Base-by-base conservation (phyloP, 1,140 invertebrate genomes). In the Pinna nobilis region DNA sequence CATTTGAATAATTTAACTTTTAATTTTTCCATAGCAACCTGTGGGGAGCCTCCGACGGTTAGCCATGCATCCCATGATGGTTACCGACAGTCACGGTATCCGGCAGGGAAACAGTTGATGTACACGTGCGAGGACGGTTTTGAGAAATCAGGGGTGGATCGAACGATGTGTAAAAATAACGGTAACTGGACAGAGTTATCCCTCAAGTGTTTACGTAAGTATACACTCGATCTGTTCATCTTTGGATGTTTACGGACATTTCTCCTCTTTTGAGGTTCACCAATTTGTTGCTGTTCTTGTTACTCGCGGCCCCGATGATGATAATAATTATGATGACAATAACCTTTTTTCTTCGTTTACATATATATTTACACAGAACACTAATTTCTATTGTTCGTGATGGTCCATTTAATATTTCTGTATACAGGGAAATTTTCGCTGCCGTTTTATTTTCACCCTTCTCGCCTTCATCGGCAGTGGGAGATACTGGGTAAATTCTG, bases 91-190 rank as follows among this genome's bases (percentile, higher is more conserved):
- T 65, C 86, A 66, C 86, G 84, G 2, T 92, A 91, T 79, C 88
- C 90, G n/a, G 81, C 91, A 11, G 90, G 92, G 51, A 86, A 88
- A 11, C 94, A 94, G 0, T 92, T 98, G 0, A 94, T 95, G 84
- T 99, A 99, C 90, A 94, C 94, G 80, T 99, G 97, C 85, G 51
- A 20, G 7, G n/a, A n/a, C 6, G 74, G 65, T 9, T 75, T 66
- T 18, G 33, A n/a, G 9, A 23, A 32, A 55, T 44, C 63, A 47
- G 55, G 39, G 1, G 71, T 47, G 20, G n/a, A 44, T 23, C 28
- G 70, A 9, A 59, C 53, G 18, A 74, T 79, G 64, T 79, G 77
- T 55, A 64, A 55, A 32, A 41, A 60, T 6, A 51, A 75, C n/a
- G 72, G 65, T 20, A 37, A 55, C 33, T 74, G 74, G 64, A 44